Evolutionary conservation across 2,888 invertebrate genomes (phyloP).

Genomic region (Chelonus formosanus): DNA sequence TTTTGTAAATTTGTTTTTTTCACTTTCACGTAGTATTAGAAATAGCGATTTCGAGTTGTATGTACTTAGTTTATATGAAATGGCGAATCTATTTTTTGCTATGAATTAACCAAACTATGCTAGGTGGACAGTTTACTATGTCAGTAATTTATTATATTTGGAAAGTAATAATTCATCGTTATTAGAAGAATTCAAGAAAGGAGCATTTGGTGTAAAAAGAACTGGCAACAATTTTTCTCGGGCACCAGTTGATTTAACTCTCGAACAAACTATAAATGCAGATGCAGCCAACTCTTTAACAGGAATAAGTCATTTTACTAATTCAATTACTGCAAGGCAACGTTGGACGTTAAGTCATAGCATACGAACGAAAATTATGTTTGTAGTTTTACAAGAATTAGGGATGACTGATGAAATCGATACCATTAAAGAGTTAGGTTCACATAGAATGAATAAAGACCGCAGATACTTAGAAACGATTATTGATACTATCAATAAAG

Average conservation of each 20-base stretch:
- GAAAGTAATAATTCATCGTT: conserved; percentile 31
- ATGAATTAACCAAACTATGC: conserved; percentile 14
- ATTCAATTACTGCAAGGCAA: conserved; percentile 45
- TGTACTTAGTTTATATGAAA: conserved; percentile 10
- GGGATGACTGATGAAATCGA: conserved; percentile 47
- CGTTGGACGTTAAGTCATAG: conserved; percentile 41
- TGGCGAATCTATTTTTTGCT: conserved; percentile 21
- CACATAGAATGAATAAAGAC: conserved; percentile 20
- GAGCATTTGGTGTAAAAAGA: conserved; percentile 35
- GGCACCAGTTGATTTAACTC: conserved; percentile 37
- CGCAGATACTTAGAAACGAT: conserved; percentile 20
- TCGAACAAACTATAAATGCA: conserved; percentile 43
- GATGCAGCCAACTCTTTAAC: conserved; percentile 45
- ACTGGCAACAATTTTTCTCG: conserved; percentile 29
- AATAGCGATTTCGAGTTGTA: conserved; percentile 17
- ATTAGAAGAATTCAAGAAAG: conserved; percentile 25
- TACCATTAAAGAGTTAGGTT: conserved; percentile 38
- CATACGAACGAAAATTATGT: conserved; percentile 46
- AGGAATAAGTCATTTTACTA: conserved; percentile 38
- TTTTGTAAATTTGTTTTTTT: conserved; percentile 35
- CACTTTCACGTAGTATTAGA: conserved; percentile 41
- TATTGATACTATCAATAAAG: conserved; percentile 25
- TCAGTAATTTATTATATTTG: conserved; percentile 34
- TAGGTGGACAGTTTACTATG: conserved; percentile 44
- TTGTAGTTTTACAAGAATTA: conserved; percentile 34